A percentile compares a stretch with the other conserved stretches of the same genome.
Evolutionary conservation across 2,797 vertebrate species (phyloP).

Genomic region (Nasua narica): DNA sequence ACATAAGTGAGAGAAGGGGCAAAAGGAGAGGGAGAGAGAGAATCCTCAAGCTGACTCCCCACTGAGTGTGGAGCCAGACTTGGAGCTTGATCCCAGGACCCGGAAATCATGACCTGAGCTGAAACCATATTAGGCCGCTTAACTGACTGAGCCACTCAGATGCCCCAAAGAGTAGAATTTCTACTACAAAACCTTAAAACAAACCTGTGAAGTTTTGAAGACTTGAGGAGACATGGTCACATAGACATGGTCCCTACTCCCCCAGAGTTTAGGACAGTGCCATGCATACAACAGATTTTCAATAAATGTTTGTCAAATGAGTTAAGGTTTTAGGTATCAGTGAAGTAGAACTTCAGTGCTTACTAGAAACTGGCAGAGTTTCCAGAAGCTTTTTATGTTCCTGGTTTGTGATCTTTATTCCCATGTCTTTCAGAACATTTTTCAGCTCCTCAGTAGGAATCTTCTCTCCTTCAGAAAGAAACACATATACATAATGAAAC

Average conservation of each 20-base stretch:
- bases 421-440: conserved; percentile 27
- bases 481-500: not conserved
- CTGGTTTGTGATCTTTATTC: conserved; percentile 60
- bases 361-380: conserved; percentile 53
- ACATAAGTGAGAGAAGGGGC: not conserved
- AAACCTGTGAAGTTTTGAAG: not conserved
- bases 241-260: not conserved
- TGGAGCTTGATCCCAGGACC: not conserved
- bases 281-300: not conserved
- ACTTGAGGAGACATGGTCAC: not conserved
- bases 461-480: conserved; percentile 60
- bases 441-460: conserved; percentile 46
- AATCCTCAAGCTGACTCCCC: not conserved
- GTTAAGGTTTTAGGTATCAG: not conserved
- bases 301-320: not conserved
- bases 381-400: conserved; percentile 61
- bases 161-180: not conserved
- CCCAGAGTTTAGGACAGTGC: not conserved
- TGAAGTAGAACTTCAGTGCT: conserved; percentile 20
- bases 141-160: not conserved
- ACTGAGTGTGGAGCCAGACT: not conserved
- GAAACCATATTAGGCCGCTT: not conserved
- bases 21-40: not conserved
- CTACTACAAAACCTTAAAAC: not conserved
- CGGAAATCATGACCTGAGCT: not conserved